Evolutionary conservation across 1,140 invertebrate genomes (phyloP), one percentile per base, ranked within the genome.

Genomic region (Bilobella aurantiaca): DNA sequence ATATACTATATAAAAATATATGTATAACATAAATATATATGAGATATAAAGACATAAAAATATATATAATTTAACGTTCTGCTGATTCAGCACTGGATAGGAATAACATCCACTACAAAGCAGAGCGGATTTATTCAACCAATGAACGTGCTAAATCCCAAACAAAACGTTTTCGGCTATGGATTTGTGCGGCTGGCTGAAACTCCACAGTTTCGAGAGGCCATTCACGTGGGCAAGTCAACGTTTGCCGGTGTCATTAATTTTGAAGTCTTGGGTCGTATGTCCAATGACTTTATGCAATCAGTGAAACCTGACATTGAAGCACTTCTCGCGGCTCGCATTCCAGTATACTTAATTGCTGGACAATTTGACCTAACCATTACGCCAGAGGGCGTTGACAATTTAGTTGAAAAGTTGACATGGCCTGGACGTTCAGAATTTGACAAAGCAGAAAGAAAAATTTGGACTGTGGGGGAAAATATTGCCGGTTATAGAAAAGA

Each of bases 171-270:
- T 1, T 29, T 18, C 27, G 58, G 30, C 18, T 5, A 21, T 37
- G 79, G 78, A 62, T 81, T 76, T 65, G 65, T 63, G 25, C 30
- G 69, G 1, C 81, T 75, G 60, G 63, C 82, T 3, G 75, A 76
- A 14, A 58, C 71, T 8, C 73, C 77, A 3, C 56, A 72, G 3
- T 75, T 79, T 1, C 73, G 81, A 5, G 73, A 73, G 62, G 76
- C 78, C 1, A 78, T 82, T 28, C 80, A 82, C 68, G 80, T 82
- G 1, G 81, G 81, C 0, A 81, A 77, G 71, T 74, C 80, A 65
- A 73, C 75, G 69, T 69, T 62, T 23, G 76, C 75, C 0, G 49
- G 62, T 1, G 75, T 76, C 65, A 42, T 42, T 8, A 64, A 71
- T 47, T 14, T 29, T 28, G 37, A 42, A 8, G 67, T 68, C 0